phyloP scores from a whole-genome alignment of 1,140 invertebrate species.

The Magallana gigas region DNA sequence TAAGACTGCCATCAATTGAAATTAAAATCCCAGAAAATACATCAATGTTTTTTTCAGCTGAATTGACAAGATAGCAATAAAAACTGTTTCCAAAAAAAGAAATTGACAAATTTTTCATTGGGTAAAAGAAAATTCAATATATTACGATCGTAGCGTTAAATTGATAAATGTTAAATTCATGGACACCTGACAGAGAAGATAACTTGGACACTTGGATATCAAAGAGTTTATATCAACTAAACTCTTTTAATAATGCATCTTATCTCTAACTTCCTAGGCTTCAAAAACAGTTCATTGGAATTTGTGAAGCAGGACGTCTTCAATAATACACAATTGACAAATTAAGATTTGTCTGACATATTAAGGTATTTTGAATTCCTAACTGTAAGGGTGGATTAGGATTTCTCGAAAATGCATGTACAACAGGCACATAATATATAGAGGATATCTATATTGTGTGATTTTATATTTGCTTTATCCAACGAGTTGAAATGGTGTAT shows the following conservation, averaged over 20 bases:
- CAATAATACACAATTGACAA: background rate
- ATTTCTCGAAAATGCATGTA: too few relatives aligned
- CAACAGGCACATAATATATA: too few relatives aligned
- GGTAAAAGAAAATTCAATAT: too few relatives aligned
- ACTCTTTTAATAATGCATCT: background rate
- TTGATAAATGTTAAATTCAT: background rate
- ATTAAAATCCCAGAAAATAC: too few relatives aligned
- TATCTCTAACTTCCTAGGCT: constrained; percentile 4
- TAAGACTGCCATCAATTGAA: too few relatives aligned
- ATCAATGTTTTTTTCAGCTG: too few relatives aligned
- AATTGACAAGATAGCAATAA: too few relatives aligned
- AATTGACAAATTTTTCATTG: too few relatives aligned
- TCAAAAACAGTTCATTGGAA: constrained; percentile 5
- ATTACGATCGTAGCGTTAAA: background rate
- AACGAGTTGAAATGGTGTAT: too few relatives aligned
- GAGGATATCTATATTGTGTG: too few relatives aligned
- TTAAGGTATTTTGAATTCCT: background rate
- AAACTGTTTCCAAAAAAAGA: too few relatives aligned
- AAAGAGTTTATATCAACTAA: background rate
- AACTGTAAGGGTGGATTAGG: background rate
- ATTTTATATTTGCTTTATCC: too few relatives aligned
- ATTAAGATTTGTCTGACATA: background rate
- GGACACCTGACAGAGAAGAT: background rate
- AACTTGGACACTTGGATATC: background rate
- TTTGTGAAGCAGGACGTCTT: background rate